phyloP scores from a whole-genome alignment of 2,113 vertebrate species.

The Lonchura striata region DNA sequence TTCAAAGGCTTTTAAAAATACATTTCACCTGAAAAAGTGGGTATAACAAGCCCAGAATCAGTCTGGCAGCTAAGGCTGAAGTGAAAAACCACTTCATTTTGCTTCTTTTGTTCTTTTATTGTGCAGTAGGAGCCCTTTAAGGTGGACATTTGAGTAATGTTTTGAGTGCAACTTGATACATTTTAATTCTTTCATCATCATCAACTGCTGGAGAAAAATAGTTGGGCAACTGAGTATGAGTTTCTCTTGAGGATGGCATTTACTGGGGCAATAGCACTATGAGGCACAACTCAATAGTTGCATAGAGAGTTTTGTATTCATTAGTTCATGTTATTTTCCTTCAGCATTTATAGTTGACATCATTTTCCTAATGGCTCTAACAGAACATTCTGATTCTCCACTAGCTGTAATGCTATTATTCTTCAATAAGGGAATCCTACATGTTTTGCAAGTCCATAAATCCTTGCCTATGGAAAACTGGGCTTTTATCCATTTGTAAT shows the following conservation, averaged over 20 bases:
- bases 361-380: not conserved
- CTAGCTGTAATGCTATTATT: not conserved
- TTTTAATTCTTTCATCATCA: not conserved
- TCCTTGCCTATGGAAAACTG: not conserved
- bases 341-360: slow-evolving; percentile 6
- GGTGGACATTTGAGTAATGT: not conserved
- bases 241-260: not conserved
- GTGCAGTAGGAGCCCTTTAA: not conserved
- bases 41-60: not conserved
- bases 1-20: not conserved
- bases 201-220: not conserved
- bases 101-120: not conserved
- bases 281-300: not conserved
- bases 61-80: not conserved
- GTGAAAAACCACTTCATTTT: not conserved
- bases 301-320: not conserved
- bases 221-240: not conserved
- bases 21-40: not conserved
- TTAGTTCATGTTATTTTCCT: slow-evolving; percentile 13
- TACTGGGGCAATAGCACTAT: not conserved
- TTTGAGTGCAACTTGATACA: not conserved
- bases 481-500: not conserved
- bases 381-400: slow-evolving; percentile 12
- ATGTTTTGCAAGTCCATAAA: slow-evolving; percentile 24
- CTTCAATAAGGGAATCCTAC: not conserved